Evolutionary conservation across 2,797 vertebrate genomes (phyloP), one percentile per base, ranked within the genome.

Genomic region (Gorsachius magnificus): DNA sequence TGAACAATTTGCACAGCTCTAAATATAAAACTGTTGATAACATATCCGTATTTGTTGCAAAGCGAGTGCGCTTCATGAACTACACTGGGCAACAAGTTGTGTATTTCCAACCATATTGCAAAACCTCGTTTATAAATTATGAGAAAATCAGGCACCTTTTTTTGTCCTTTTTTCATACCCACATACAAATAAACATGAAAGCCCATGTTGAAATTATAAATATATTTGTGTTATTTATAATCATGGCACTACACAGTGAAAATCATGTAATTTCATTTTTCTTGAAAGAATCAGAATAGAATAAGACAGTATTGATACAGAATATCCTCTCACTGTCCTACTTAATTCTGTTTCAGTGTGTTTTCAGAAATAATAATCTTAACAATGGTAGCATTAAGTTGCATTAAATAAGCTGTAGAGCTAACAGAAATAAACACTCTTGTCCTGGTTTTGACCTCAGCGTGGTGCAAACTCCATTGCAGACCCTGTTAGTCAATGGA

Each of bases 171-270:
- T 87, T 41, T 60, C 87, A 60, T 29, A 48, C 20, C 54, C 65
- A 48, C 16, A 5, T 28, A 29, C 20, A 96, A 97, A 97, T 4
- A 83, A 83, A 79, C 66, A 46, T 60, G 84, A 89, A 87, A 74
- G 8, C 16, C 51, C 51, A 18, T 6, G 36, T 9, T 87, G 92
- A 95, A 95, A 96, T 95, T 92, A 96, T 51, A 97, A 97, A 97
- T 96, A 74, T 96, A 96, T 95, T 96, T 93, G 86, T 94, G 79
- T 92, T 83, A 56, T 91, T 95, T 89, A 76, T 93, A 80, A 84
- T 71, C 94, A 94, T 96, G 95, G 94, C 95, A 97, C 97, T 95
- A 95, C 90, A 95, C 79, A 96, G 95, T 95, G 94, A 86, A 89
- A 95, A 69, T 72, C 41, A 93, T 74, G 53, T 96, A 1, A 87